These are phyloP conservation scores for Agriotes lineatus DNA, from an alignment of 2,888 invertebrate species.

Conservation along the genomic window DNA sequence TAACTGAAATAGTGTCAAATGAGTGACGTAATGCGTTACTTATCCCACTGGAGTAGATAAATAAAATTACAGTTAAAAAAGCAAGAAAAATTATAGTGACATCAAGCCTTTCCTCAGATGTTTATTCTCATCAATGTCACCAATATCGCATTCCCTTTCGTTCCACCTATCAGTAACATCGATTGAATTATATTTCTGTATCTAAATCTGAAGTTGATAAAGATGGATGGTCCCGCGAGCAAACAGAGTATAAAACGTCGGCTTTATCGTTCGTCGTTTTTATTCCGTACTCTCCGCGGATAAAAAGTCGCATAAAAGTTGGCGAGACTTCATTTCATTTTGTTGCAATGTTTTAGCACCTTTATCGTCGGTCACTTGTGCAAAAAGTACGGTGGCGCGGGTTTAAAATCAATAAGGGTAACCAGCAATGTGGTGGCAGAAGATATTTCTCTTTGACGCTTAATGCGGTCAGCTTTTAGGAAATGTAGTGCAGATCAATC, in stretches of 20 bases:
- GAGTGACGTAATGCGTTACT: too few relatives aligned
- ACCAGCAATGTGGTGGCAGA: slow-evolving; percentile 22
- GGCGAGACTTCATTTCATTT: slow-evolving; percentile 21
- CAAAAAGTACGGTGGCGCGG: background rate
- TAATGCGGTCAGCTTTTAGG: slow-evolving; percentile 30
- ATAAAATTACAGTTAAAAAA: too few relatives aligned
- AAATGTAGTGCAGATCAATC: slow-evolving; percentile 41
- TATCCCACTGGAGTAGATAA: too few relatives aligned
- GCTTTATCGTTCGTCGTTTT: slow-evolving; percentile 16
- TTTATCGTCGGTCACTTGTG: slow-evolving; percentile 8
- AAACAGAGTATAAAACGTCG: slow-evolving; percentile 15
- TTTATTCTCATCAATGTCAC: too few relatives aligned
- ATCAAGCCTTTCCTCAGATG: too few relatives aligned
- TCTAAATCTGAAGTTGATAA: slow-evolving; percentile 18
- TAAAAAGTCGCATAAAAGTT: slow-evolving; percentile 24
- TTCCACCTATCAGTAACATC: slow-evolving; percentile 10
- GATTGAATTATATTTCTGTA: slow-evolving; percentile 17
- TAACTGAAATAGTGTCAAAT: too few relatives aligned
- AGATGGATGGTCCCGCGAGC: slow-evolving; percentile 11
- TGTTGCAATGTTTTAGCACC: slow-evolving; percentile 20
- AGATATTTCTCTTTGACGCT: slow-evolving; percentile 26
- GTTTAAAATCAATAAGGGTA: slow-evolving; percentile 28
- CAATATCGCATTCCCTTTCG: too few relatives aligned
- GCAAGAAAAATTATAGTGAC: too few relatives aligned
- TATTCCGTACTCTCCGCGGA: slow-evolving; percentile 9